phyloP scores from a whole-genome alignment of 2,888 invertebrate genomes.

The Harpalus rubripes region DNA sequence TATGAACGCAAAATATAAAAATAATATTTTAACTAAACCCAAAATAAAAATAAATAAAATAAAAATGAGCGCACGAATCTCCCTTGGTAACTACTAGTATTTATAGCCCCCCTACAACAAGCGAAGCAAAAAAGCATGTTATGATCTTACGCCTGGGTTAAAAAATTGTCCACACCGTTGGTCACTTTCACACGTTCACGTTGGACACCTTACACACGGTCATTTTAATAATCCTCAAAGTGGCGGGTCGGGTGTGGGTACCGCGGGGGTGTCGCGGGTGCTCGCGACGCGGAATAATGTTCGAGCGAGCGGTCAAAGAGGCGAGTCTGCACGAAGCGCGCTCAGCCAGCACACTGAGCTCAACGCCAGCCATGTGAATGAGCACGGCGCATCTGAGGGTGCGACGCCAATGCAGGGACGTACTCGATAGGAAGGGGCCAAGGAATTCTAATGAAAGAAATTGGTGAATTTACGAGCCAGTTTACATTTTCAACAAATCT shows the following conservation, averaged over 20 bases:
- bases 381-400: conserved; percentile 51
- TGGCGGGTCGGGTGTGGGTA: background rate
- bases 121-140: conserved; percentile 22
- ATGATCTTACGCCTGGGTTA: conserved; percentile 51
- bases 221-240: conserved; percentile 62
- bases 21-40: no score
- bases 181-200: conserved; percentile 62
- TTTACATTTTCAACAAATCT: no score
- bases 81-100: no score
- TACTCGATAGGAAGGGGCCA: background rate
- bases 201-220: conserved; percentile 36
- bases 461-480: no score
- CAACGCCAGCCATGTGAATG: conserved; percentile 51
- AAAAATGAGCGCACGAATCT: no score
- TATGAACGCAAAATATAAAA: no score
- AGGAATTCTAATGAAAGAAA: no score
- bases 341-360: conserved; percentile 42
- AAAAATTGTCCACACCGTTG: conserved; percentile 56
- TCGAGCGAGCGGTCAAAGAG: conserved; percentile 61
- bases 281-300: conserved; percentile 46
- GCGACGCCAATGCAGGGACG: conserved; percentile 26
- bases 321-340: conserved; percentile 7
- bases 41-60: no score
- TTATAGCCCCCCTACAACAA: background rate
- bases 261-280: conserved; percentile 22